A percentile compares a stretch with the other conserved stretches of the same genome.
Evolutionary conservation across 2,797 vertebrate genomes (phyloP).

Genomic region (Pseudochirops corinnae): DNA sequence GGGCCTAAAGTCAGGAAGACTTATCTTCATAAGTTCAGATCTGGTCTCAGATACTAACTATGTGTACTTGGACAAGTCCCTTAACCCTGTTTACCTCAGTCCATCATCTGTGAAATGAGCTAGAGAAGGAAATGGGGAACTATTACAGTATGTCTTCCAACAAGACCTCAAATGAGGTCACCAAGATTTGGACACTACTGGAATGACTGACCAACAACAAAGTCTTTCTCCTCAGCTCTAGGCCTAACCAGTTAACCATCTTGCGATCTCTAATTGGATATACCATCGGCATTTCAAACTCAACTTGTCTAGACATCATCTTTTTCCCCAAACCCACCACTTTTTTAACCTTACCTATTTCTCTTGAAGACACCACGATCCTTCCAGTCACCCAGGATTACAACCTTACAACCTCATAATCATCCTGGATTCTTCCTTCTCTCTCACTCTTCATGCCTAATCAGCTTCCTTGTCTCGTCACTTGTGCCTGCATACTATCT

Average conservation of each 20-base stretch:
- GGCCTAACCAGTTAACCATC: background rate
- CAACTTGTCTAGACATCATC: background rate
- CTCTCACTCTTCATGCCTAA: background rate
- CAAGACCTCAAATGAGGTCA: background rate
- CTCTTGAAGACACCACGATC: background rate
- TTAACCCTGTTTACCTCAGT: background rate
- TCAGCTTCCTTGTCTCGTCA: background rate
- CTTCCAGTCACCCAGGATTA: background rate
- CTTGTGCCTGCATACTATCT: background rate
- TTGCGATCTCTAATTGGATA: background rate
- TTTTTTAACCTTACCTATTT: background rate
- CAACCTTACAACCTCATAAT: background rate
- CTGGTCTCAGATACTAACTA: background rate
- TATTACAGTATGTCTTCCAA: background rate
- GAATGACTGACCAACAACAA: background rate
- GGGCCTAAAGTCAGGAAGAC: background rate
- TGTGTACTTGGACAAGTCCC: background rate
- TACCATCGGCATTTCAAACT: too few relatives aligned
- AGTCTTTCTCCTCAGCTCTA: background rate
- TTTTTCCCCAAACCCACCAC: background rate
- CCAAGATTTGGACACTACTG: background rate
- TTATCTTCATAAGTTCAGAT: background rate
- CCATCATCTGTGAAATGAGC: background rate
- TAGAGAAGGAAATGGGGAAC: background rate
- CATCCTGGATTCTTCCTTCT: background rate